Base-by-base conservation (phyloP, 1,140 invertebrate species). In the Eumaeus atala region DNA sequence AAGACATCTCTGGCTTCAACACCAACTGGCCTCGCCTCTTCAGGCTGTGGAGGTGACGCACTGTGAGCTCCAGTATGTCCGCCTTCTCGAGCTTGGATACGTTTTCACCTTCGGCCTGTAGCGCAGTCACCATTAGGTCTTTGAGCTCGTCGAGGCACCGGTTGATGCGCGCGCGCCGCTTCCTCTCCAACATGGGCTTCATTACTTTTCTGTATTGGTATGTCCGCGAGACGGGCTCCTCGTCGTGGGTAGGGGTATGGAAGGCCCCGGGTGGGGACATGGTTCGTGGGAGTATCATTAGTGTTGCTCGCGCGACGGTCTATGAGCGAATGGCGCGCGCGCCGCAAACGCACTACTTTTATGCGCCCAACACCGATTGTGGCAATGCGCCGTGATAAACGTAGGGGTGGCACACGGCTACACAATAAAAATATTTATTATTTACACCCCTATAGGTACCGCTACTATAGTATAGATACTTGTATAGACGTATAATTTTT, bases 51-150 rank as follows among this genome's bases (percentile, higher is more conserved):
- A 97, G 88, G 71, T 97, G 96, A 63, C 94, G 91, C 1, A 98
- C 96, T 0, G 97, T 97, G 71, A 98, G 89, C 79, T 99, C 97
- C 40, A 98, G 89, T 67, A 99, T 97, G 80, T 98, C 97, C 1
- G 97, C 97, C 79, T 99, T 99, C 86, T 99, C 97, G 64, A 98
- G 84, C 72, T 98, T 97, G 48, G 95, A 93, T n/a, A 96, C 94
- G 78, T 95, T 95, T 77, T 96, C 95, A 37, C 95, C 95, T 85
- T 96, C 95, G 33, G 93, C 91, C 64, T 95, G 94, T 2, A 96
- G 84, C 1, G 95, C 94, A 44, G 95, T 93, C 36, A 97, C 93
- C 91, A 98, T 96, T 52, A 98, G 88, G 71, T 95, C 94, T 77
- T 98, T 98, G 16, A 98, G 89, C 75, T 97, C 95, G 77, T 96